phyloP scores from a whole-genome alignment of 2,113 vertebrate genomes.

The Mystacornis crossleyi region DNA sequence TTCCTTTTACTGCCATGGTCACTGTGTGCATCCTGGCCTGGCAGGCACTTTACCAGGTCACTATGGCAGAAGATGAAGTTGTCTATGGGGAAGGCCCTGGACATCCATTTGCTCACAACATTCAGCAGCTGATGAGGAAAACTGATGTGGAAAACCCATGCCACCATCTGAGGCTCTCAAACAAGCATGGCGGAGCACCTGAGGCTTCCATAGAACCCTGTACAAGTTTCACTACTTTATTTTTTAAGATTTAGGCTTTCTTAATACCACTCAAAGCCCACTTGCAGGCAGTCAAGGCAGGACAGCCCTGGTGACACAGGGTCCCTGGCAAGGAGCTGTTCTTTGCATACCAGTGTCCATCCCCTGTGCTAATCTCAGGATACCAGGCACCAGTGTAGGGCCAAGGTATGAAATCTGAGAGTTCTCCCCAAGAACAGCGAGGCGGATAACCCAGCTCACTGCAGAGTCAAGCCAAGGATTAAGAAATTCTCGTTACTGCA shows the following conservation, averaged over 20 bases:
- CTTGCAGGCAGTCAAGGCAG: background rate
- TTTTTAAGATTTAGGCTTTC: background rate
- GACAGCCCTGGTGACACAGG: background rate
- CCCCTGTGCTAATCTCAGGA: background rate
- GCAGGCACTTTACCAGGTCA: background rate
- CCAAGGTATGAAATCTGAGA: background rate
- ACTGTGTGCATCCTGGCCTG: background rate
- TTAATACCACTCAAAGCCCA: background rate
- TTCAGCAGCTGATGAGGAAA: background rate
- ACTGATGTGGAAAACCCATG: fast-evolving
- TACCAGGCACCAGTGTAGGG: fast-evolving
- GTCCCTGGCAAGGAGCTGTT: background rate
- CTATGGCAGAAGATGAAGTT: background rate
- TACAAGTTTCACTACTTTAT: background rate
- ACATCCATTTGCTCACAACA: background rate
- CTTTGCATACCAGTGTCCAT: background rate
- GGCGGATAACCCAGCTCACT: background rate
- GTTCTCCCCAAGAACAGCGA: background rate
- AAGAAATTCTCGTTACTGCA: slow-evolving; percentile 7
- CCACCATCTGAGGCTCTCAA: background rate
- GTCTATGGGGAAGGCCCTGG: background rate
- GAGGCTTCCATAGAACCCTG: background rate
- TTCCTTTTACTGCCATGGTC: background rate
- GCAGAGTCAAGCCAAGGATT: background rate
- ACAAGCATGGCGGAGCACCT: background rate